Percentiles rank a stretch among this genome's conserved stretches.
Conservation (phyloP, 2,888 invertebrate genomes). For the Phoenoteleia sp. region DNA sequence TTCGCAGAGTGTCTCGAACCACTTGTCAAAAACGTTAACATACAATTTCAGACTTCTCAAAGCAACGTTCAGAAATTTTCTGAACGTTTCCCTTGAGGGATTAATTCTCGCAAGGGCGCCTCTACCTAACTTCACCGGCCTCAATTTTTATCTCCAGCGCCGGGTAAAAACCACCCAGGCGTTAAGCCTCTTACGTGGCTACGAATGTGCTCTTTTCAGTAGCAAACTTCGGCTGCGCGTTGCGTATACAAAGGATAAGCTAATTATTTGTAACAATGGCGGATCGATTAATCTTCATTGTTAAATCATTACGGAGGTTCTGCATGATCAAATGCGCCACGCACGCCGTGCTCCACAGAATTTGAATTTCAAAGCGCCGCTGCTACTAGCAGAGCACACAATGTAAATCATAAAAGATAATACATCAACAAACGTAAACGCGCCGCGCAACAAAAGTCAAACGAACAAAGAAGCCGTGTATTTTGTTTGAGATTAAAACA, state of each 20-base stretch:
- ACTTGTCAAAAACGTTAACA: too few species aligned
- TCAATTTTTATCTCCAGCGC: too few species aligned
- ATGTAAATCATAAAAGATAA: conserved; percentile 44
- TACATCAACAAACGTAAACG: conserved; percentile 32
- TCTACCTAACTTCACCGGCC: too few species aligned
- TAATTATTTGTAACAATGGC: conserved; percentile 48
- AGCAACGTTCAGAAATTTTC: too few species aligned
- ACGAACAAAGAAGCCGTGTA: conserved; percentile 6
- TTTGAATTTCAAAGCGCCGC: conserved; percentile 26
- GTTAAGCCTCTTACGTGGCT: conserved; percentile 1
- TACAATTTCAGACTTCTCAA: too few species aligned
- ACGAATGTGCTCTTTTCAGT: neutral
- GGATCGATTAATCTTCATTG: conserved; percentile 45
- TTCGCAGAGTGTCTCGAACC: too few species aligned
- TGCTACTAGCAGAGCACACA: neutral
- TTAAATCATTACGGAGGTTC: conserved; percentile 35
- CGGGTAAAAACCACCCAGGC: too few species aligned
- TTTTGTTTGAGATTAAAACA: neutral
- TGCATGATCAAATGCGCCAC: conserved; percentile 20
- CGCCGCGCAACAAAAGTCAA: conserved; percentile 19
- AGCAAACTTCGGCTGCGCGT: neutral
- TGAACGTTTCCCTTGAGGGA: too few species aligned
- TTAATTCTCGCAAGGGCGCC: too few species aligned
- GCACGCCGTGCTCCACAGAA: neutral
- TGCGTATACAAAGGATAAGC: conserved; percentile 28